Conservation (phyloP, 2,113 vertebrate genomes). For the Caranx ignobilis region DNA sequence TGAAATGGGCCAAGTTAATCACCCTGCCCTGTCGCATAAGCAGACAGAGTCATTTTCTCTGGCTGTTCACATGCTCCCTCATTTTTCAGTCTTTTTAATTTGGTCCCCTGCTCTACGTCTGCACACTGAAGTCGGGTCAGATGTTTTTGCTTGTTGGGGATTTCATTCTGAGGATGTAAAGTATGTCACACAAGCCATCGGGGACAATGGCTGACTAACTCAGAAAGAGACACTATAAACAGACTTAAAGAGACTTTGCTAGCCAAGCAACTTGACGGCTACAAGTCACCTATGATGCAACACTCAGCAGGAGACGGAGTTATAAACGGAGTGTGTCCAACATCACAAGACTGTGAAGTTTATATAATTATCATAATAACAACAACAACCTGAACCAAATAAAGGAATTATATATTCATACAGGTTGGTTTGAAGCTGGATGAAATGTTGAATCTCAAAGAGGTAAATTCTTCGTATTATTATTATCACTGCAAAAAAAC, state of each 20-base stretch:
- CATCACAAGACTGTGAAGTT: not conserved
- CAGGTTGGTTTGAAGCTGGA: not conserved
- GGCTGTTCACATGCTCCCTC: not conserved
- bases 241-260: not conserved
- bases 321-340: not conserved
- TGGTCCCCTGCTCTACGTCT: not conserved
- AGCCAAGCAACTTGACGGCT: not conserved
- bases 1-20: not conserved
- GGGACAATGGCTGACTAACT: not conserved
- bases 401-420: not conserved
- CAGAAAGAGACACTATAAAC: not conserved
- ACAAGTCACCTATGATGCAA: not conserved
- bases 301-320: too few relatives aligned
- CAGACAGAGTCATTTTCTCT: not conserved
- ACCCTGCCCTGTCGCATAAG: not conserved
- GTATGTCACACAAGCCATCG: not conserved
- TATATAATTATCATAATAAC: not conserved
- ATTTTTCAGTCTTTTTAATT: not conserved
- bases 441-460: not conserved
- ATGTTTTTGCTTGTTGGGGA: not conserved
- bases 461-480: too few relatives aligned
- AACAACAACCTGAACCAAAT: too few relatives aligned
- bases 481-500: too few relatives aligned
- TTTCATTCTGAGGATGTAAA: constrained; percentile 1
- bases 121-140: not conserved